Conservation (phyloP, 2,113 vertebrate genomes). For the Melanotaenia duboulayi region DNA sequence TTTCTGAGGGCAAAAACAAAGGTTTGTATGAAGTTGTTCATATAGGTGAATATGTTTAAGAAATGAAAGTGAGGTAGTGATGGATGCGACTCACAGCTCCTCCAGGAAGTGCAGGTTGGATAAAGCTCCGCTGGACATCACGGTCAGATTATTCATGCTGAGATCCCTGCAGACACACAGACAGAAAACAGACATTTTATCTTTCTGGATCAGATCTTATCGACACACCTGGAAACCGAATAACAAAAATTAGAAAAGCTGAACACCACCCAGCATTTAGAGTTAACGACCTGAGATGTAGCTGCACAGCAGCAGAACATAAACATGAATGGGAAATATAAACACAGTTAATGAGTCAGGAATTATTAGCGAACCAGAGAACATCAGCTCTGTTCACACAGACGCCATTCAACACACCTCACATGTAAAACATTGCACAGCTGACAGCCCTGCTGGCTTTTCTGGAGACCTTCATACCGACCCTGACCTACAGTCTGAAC, state of each 20-base stretch:
- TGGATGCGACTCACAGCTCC: slow-evolving; percentile 90
- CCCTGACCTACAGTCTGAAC: background rate
- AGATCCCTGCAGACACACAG: slow-evolving; percentile 86
- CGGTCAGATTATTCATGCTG: slow-evolving; percentile 96
- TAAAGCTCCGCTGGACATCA: slow-evolving; percentile 83
- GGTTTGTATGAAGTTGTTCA: too few species aligned
- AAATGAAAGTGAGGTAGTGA: background rate
- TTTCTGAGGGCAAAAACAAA: too few species aligned
- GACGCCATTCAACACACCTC: slow-evolving; percentile 17
- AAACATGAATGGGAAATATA: background rate
- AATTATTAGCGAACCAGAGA: slow-evolving; percentile 28
- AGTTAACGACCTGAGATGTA: background rate
- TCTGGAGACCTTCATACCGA: background rate
- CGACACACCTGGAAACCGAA: background rate
- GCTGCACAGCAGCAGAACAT: background rate
- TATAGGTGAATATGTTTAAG: too few species aligned
- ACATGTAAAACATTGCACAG: slow-evolving; percentile 15
- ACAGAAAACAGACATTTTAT: slow-evolving; percentile 11
- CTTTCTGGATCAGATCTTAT: background rate
- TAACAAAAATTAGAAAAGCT: background rate
- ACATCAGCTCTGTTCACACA: background rate
- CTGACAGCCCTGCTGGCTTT: background rate
- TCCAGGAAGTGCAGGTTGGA: slow-evolving; percentile 91
- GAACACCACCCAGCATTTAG: background rate
- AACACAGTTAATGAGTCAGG: slow-evolving; percentile 33